Evolutionary conservation across 2,888 invertebrate genomes (phyloP), one percentile per base, ranked within the genome.

Genomic region (Phymatocera aterrima): DNA sequence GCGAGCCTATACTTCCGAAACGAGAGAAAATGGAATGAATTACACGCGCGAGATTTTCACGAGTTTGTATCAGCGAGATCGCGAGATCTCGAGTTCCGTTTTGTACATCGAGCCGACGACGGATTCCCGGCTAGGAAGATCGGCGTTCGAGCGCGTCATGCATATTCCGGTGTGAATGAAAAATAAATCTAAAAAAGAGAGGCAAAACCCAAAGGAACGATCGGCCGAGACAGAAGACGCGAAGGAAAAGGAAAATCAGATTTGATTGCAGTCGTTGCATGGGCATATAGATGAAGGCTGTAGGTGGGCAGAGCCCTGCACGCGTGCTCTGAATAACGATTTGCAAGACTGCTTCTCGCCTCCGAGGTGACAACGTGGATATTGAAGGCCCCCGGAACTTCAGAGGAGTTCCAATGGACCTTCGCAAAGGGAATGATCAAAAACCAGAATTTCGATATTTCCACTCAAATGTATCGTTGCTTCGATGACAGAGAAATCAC

Each of bases 201-300:
- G 51, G 21, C 31, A 57, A 72, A 77, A n/a, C 24, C 72, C 43
- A 60, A 51, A 43, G 46, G 5, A 24, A 40, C 68, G 46, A 54
- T 0, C 8, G 46, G 61, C 21, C 40, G 61, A 24, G 48, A 51
- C 37, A 31, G 54, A 37, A n/a, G n/a, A n/a, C n/a, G n/a, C n/a
- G n/a, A n/a, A 78, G 51, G 28, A 37, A 54, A 40, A 70, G 70
- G 61, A 72, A 78, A 78, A 78, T 74, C 78, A 70, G 78, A 78
- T 77, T 77, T 77, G 77, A 61, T 78, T 74, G 78, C 78, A 74
- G 78, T 60, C 78, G 78, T 48, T 78, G 78, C 78, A 78, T 57
- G 60, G 24, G 60, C 68, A 78, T 78, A 78, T 78, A 78, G 78
- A 78, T 57, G 72, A 40, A 28, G 54, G 31, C 48, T 48, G 78